Conservation (phyloP, 2,113 vertebrate species). For the Mesoclemmys tuberculata region DNA sequence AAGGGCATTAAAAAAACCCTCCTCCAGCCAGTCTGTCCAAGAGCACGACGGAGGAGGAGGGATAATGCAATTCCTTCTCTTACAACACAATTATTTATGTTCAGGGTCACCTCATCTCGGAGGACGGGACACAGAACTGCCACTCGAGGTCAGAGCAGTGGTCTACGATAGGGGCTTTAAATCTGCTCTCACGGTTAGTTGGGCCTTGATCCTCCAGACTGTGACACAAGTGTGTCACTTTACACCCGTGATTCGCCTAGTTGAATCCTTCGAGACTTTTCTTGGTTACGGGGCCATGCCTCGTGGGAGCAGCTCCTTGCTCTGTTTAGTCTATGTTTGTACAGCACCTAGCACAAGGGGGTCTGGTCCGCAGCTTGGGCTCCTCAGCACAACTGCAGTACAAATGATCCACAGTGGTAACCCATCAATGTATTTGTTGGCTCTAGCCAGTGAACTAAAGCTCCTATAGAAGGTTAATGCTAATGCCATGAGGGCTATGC, state of each 20-base stretch:
- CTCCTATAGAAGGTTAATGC: too few relatives aligned
- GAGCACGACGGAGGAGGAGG: background rate
- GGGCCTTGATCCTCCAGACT: background rate
- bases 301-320: background rate
- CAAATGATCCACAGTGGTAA: too few relatives aligned
- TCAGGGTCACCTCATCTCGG: background rate
- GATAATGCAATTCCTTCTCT: background rate
- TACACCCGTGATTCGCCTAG: background rate
- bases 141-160: too few relatives aligned
- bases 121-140: too few relatives aligned
- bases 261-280: too few relatives aligned
- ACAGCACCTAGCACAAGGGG: background rate
- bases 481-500: background rate
- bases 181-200: background rate
- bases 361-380: too few relatives aligned
- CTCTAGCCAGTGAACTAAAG: background rate
- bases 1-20: background rate
- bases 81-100: background rate
- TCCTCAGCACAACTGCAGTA: too few relatives aligned
- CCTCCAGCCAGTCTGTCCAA: background rate
- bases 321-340: background rate
- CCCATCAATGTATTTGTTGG: background rate
- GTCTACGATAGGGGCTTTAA: background rate
- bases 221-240: background rate
- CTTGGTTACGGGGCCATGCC: too few relatives aligned